Conservation (phyloP, 2,113 vertebrate genomes). For the Entomyzon cyanotis region DNA sequence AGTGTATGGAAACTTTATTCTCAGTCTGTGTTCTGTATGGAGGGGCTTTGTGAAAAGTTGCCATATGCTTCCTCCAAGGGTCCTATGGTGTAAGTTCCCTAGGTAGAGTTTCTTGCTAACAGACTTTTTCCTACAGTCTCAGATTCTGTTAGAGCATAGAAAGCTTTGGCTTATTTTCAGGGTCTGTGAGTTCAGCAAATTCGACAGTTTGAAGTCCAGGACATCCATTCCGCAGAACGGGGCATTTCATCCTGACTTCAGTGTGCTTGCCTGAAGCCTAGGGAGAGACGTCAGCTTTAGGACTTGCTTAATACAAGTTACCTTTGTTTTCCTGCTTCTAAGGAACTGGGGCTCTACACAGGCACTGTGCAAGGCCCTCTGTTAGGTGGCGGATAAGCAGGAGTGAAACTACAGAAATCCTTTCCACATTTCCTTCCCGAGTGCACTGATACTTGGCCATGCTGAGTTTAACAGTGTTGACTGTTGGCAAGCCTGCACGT, state of each 20-base stretch:
- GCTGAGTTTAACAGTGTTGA: background rate
- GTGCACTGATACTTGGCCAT: background rate
- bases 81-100: background rate
- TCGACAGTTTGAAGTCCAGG: background rate
- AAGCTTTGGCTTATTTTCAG: conserved; percentile 6
- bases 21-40: background rate
- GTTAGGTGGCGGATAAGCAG: background rate
- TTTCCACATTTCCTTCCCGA: background rate
- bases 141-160: background rate
- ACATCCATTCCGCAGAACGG: background rate
- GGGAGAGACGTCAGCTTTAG: background rate
- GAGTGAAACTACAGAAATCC: background rate
- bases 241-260: conserved; percentile 26
- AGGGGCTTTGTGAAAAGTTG: background rate
- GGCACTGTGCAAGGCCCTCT: background rate
- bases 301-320: background rate
- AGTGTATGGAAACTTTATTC: background rate
- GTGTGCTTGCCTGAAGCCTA: background rate
- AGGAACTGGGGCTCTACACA: background rate
- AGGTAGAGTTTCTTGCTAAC: conserved; percentile 5
- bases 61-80: background rate
- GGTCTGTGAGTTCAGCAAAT: conserved; percentile 29
- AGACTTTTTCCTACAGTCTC: background rate
- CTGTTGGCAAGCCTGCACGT: background rate
- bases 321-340: background rate